These are phyloP conservation scores for Drosophila cognata DNA, from an alignment of 2,888 invertebrate genomes.

Conservation along the genomic window DNA sequence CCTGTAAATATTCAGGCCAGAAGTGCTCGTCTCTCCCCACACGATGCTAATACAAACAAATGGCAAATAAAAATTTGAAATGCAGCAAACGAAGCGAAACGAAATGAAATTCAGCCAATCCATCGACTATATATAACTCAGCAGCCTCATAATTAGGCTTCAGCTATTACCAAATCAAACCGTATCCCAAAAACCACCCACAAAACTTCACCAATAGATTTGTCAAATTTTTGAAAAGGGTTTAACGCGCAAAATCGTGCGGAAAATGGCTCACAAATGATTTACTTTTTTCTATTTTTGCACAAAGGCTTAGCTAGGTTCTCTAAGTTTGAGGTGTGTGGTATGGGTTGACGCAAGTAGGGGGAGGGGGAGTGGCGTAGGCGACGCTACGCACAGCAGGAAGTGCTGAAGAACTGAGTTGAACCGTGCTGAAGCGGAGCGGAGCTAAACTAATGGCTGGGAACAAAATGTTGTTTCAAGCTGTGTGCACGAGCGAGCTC, in stretches of 20 bases:
- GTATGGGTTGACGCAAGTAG: not conserved
- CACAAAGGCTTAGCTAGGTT: slow-evolving; percentile 3
- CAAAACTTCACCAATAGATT: slow-evolving; percentile 32
- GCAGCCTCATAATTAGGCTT: slow-evolving; percentile 42
- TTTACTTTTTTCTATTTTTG: not conserved
- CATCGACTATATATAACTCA: slow-evolving; percentile 39
- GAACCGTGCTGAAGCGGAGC: slow-evolving; percentile 18
- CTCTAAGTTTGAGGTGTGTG: slow-evolving; percentile 31
- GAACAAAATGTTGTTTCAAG: slow-evolving; percentile 78
- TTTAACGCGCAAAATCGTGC: slow-evolving; percentile 66
- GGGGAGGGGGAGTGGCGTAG: not conserved
- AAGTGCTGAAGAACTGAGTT: slow-evolving; percentile 19
- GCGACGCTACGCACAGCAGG: slow-evolving; percentile 44
- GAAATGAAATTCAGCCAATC: slow-evolving; percentile 15
- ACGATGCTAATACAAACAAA: slow-evolving; percentile 31
- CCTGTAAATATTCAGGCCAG: slow-evolving; percentile 62
- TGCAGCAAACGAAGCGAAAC: slow-evolving; percentile 14
- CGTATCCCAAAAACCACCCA: not conserved
- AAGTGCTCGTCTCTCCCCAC: slow-evolving; percentile 13
- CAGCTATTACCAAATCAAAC: slow-evolving; percentile 10
- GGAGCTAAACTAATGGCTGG: slow-evolving; percentile 70
- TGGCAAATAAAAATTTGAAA: slow-evolving; percentile 22
- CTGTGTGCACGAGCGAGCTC: slow-evolving; percentile 74
- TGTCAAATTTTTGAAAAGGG: slow-evolving; percentile 56
- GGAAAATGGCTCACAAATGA: slow-evolving; percentile 58